phyloP scores from a whole-genome alignment of 2,888 invertebrate genomes.

The Lysandra bellargus region DNA sequence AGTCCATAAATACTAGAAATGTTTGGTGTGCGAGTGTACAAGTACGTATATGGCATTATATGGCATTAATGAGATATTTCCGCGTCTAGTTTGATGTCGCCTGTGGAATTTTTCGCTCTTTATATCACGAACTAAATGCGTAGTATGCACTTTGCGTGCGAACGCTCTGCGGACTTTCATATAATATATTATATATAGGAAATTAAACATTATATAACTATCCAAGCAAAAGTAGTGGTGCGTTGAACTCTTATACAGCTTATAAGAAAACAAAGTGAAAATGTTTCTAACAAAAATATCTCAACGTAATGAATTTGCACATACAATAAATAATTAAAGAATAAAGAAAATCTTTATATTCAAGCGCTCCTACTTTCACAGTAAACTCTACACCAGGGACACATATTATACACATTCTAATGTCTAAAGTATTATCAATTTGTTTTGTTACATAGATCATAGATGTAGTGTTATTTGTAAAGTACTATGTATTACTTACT shows the following conservation, averaged over 20 bases:
- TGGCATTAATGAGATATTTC: conserved; percentile 26
- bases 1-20: conserved; percentile 1
- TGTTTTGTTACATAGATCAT: no score
- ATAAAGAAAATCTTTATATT: no score
- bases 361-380: no score
- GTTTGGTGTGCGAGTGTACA: not conserved
- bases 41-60: conserved; percentile 4
- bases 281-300: no score
- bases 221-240: not conserved
- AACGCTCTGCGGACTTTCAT: conserved; percentile 4
- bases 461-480: not conserved
- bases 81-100: not conserved
- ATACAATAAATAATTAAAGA: no score
- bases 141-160: not conserved
- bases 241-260: not conserved
- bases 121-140: not conserved
- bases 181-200: not conserved
- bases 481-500: not conserved
- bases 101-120: not conserved
- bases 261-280: no score
- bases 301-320: no score
- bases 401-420: no score
- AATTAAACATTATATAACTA: not conserved
- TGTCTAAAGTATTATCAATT: no score
- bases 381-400: no score